Conservation (phyloP, 2,113 vertebrate genomes). For the Elephantulus edwardii region DNA sequence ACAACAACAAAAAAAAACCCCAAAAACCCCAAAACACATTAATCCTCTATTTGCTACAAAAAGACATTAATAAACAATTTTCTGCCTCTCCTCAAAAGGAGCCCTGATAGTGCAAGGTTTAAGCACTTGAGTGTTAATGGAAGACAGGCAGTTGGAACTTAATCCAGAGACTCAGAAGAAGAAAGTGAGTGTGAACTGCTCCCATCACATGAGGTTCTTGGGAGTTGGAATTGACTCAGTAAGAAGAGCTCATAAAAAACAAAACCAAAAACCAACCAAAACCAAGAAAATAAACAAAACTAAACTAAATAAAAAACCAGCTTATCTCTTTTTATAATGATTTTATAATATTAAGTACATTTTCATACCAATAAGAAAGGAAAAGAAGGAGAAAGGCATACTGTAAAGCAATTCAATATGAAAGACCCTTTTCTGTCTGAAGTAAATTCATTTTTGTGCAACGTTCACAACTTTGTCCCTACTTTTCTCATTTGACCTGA, state of each 20-base stretch:
- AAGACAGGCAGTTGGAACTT: background rate
- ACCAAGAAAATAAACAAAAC: too few species aligned
- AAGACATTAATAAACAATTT: background rate
- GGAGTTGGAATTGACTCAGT: background rate
- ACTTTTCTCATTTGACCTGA: background rate
- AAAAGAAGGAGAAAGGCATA: background rate
- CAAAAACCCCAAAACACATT: too few species aligned
- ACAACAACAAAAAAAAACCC: too few species aligned
- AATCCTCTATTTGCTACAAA: background rate
- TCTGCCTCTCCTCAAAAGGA: accelerated
- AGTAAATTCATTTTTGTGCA: background rate
- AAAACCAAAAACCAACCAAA: background rate
- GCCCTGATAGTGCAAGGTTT: background rate
- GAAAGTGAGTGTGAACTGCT: background rate
- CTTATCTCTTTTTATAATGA: too few species aligned
- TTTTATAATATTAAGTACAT: too few species aligned
- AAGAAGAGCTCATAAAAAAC: background rate
- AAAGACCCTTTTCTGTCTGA: background rate
- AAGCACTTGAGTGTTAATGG: background rate
- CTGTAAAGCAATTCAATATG: background rate
- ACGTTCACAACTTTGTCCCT: background rate
- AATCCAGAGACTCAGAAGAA: background rate
- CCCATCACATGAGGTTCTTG: background rate
- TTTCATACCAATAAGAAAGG: too few species aligned
- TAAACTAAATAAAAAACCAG: too few species aligned